Conservation (phyloP, 2,888 invertebrate genomes). For the Apocheima hispidaria region DNA sequence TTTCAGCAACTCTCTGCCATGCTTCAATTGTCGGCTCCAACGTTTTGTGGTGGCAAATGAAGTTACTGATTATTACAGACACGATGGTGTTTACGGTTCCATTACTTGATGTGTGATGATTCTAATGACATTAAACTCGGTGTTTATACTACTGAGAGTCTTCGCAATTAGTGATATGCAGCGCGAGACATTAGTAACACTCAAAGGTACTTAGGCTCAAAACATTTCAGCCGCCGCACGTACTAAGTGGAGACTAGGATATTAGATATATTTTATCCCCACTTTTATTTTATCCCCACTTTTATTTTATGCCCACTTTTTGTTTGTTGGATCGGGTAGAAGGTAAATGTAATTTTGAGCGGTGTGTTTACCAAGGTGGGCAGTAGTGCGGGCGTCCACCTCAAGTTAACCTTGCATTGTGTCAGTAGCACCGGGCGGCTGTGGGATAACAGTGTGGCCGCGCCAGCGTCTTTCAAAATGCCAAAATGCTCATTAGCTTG, state of each 20-base stretch:
- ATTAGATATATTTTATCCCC: slow-evolving; percentile 28
- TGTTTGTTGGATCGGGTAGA: slow-evolving; percentile 58
- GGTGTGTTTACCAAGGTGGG: slow-evolving; percentile 47
- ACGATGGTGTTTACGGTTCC: too few relatives aligned
- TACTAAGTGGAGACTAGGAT: neutral
- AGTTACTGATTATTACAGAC: too few relatives aligned
- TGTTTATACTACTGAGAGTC: too few relatives aligned
- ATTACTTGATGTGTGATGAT: too few relatives aligned
- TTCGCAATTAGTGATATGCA: too few relatives aligned
- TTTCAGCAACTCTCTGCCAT: too few relatives aligned
- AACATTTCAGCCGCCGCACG: too few relatives aligned
- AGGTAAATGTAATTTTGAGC: slow-evolving; percentile 70
- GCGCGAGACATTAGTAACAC: too few relatives aligned
- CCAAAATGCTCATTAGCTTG: slow-evolving; percentile 48
- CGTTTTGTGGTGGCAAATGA: too few relatives aligned
- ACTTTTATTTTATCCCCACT: slow-evolving; percentile 58
- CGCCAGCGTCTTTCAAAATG: slow-evolving; percentile 68
- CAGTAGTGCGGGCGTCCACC: slow-evolving; percentile 75
- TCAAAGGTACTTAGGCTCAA: too few relatives aligned
- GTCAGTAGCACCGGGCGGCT: slow-evolving; percentile 73
- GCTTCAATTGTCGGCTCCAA: too few relatives aligned
- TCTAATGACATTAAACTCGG: too few relatives aligned
- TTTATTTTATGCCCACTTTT: slow-evolving; percentile 59
- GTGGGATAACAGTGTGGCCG: slow-evolving; percentile 74
- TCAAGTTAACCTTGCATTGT: slow-evolving; percentile 79